A percentile compares a stretch with the other conserved stretches of the same genome.
Evolutionary conservation across 2,888 invertebrate genomes (phyloP).

Genomic region (Atrina japonica): DNA sequence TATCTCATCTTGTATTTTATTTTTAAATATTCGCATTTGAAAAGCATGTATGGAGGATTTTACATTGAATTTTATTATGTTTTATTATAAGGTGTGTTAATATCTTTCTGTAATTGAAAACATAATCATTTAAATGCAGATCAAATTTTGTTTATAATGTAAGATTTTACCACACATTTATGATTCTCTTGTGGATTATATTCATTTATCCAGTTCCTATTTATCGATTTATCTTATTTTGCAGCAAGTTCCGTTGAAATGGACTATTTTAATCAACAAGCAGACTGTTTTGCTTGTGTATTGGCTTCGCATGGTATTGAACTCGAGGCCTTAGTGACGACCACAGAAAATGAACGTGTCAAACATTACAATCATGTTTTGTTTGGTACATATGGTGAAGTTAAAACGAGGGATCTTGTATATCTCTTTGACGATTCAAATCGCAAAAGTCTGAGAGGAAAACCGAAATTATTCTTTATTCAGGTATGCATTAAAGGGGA

Average conservation of each 20-base stretch:
- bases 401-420: slow-evolving; percentile 3
- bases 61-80: too few species aligned
- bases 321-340: background rate
- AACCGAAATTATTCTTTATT: slow-evolving; percentile 29
- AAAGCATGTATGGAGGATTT: too few species aligned
- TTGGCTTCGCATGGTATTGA: slow-evolving; percentile 35
- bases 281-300: slow-evolving; percentile 34
- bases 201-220: too few species aligned
- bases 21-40: too few species aligned
- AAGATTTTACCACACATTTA: too few species aligned
- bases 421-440: slow-evolving; percentile 7
- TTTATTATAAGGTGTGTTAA: too few species aligned
- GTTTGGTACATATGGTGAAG: slow-evolving; percentile 14
- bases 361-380: slow-evolving; percentile 11
- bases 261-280: slow-evolving; percentile 18
- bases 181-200: too few species aligned
- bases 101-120: too few species aligned
- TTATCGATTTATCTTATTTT: too few species aligned
- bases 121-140: too few species aligned
- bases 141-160: too few species aligned
- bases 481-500: slow-evolving; percentile 18
- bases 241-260: slow-evolving; percentile 1
- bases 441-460: slow-evolving; percentile 1
- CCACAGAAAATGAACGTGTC: background rate
- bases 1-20: too few species aligned